Evolutionary conservation across 2,888 invertebrate genomes (phyloP), one percentile per base, ranked within the genome.

Genomic region (Furcula furcula): DNA sequence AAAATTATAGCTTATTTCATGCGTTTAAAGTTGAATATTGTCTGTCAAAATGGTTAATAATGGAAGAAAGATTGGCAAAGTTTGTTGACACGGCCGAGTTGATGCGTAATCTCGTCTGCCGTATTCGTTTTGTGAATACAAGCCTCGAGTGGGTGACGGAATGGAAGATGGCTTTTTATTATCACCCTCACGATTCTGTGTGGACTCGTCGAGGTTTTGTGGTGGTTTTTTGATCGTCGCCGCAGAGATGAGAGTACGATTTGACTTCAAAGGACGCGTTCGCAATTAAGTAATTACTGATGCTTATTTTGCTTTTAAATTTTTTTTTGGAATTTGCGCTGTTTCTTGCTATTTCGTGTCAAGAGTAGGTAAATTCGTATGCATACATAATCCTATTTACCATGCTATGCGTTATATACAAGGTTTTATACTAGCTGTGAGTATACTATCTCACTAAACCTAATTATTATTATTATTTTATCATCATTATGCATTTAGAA

Each of bases 31-130:
- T 47, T 10, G 16, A 9, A 26, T 34, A 28, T 55, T 9, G 36
- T 2, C 10, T 40, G 47, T 13, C n/a, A 6, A 21, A 25, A 34
- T 34, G 46, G 52, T 51, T 59, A 61, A 70, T 68, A 67, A 73
- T 68, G 63, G 65, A 65, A 62, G 59, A 63, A 65, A 66, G 62
- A 75, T 73, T 63, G 69, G 64, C 56, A 62, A 66, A 70, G 71
- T 71, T 71, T 68, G 72, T 73, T 67, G 76, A 71, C 65, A 55
- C 48, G 58, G 48, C 46, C 51, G 64, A 65, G 59, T 64, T 59
- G 58, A 59, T 55, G 52, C 64, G 73, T 74, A 72, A 74, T 74
- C 70, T 73, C 55, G 65, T 65, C 59, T 60, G 44, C 60, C 70
- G 71, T 61, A 59, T 65, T 69, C 65, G 65, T 71, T 66, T 62